phyloP scores from a whole-genome alignment of 1,140 invertebrate genomes.

The Pseudomyrmex sp. region DNA sequence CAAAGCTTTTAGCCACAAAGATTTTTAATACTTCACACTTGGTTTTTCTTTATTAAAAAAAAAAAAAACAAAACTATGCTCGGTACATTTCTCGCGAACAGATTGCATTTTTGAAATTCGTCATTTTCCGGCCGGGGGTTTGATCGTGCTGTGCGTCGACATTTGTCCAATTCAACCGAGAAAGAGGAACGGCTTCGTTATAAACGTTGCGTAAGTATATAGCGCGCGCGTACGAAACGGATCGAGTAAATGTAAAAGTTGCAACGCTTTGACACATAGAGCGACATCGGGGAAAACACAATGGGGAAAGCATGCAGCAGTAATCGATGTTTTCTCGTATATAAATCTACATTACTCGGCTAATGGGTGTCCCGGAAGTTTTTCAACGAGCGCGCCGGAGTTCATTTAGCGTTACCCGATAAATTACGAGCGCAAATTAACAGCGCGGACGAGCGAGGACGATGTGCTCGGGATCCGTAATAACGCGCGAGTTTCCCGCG shows the following conservation, averaged over 20 bases:
- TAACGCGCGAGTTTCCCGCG: neutral
- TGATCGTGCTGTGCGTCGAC: too few relatives aligned
- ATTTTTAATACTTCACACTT: too few relatives aligned
- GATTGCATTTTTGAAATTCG: too few relatives aligned
- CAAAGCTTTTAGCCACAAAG: too few relatives aligned
- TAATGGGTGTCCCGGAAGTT: slow-evolving; percentile 35
- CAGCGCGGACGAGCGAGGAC: neutral
- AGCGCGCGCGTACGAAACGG: neutral
- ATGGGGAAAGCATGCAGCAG: neutral
- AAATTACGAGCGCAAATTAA: slow-evolving; percentile 45
- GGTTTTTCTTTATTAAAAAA: too few relatives aligned
- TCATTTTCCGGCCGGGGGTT: too few relatives aligned
- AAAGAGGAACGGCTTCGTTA: neutral
- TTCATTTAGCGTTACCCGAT: slow-evolving; percentile 38
- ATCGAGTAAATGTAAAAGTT: slow-evolving; percentile 2
- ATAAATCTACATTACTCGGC: slow-evolving; percentile 34
- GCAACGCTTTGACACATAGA: neutral
- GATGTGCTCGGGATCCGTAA: neutral
- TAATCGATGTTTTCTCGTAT: slow-evolving; percentile 12
- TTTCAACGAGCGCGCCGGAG: slow-evolving; percentile 11
- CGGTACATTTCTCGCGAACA: too few relatives aligned
- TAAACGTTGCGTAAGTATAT: neutral
- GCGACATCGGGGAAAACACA: too few relatives aligned
- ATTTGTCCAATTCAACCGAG: neutral
- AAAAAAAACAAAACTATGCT: too few relatives aligned